A percentile compares a stretch with the other conserved stretches of the same genome.
Evolutionary conservation across 1,140 invertebrate species (phyloP).

Genomic region (Paracyclopina nana): DNA sequence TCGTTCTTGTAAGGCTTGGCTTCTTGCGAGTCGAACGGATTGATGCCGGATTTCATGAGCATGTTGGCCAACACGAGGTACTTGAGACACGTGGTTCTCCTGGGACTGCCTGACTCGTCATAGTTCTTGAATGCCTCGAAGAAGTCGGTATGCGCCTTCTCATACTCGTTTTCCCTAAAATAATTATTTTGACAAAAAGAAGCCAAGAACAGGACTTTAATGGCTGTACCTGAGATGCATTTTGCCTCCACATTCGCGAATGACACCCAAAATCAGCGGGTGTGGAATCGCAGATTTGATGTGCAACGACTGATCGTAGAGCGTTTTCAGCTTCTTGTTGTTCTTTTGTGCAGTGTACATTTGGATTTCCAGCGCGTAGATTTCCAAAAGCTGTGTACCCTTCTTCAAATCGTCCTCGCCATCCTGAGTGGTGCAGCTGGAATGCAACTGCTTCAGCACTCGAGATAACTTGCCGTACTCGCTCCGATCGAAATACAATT

Average conservation of each 20-base stretch:
- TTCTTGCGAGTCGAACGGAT: constrained; percentile 99
- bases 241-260: constrained; percentile 91
- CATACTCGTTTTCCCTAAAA: constrained; percentile 96
- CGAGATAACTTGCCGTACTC: constrained; percentile 66
- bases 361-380: constrained; percentile 98
- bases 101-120: constrained; percentile 94
- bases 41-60: constrained; percentile 99
- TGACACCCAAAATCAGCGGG: constrained; percentile 78
- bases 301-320: constrained; percentile 95
- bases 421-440: constrained; percentile 60
- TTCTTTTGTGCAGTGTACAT: constrained; percentile 99
- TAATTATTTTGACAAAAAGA: too few relatives aligned
- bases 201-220: too few relatives aligned
- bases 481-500: constrained; percentile 88
- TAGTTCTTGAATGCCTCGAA: constrained; percentile 99
- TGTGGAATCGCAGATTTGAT: constrained; percentile 99
- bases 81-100: constrained; percentile 91
- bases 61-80: constrained; percentile 97
- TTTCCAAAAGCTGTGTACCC: constrained; percentile 91
- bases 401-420: constrained; percentile 99
- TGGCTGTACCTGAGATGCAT: constrained; percentile 99
- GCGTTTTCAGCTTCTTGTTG: constrained; percentile 91
- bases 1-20: constrained; percentile 99
- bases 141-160: constrained; percentile 97
- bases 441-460: constrained; percentile 12